Base-by-base conservation (phyloP, 2,113 vertebrate species). In the Plotosus lineatus region DNA sequence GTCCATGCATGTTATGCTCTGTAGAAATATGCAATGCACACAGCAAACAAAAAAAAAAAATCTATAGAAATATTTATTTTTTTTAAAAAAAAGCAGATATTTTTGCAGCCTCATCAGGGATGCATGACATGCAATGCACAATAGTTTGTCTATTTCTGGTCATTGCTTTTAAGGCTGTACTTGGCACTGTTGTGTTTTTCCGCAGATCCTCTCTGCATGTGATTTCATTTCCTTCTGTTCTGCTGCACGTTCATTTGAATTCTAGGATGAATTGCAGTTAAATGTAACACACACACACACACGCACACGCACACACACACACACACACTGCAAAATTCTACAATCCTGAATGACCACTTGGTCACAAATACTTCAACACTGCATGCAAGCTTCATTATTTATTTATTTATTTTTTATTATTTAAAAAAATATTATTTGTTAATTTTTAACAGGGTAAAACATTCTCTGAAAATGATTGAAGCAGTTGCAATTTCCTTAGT, bases 121-220 rank as follows among this genome's bases (percentile, higher is more conserved):
- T 78, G 19, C 61, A 53, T 36, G 33, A 51, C 71, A 75, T 78
- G 19, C 33, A 61, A 31, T 80, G 80, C 61, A 83, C 85, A 80
- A 7, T 31, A 76, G 50, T 79, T 11, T 38, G 48, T 74, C 33
- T 53, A 79, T 28, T 75, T 40, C 60, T 71, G 50, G 28, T 56
- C 11, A 17, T 55, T 6, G 51, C 10, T 46, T 85, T 51, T 77
- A 33, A 33, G n/a, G 42, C 50, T 71, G 80, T 79, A 83, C 36
- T 75, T 75, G 36, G 21, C 73, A 75, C 73, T 75, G 73, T 75
- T 56, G 73, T 75, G 73, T 75, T 75, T 75, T 75, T 56, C 51
- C 51, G 56, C 73, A 56, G 73, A 75, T 55, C 72, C 21, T 75
- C 51, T 40, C 33, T 0, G 36, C 50, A 56, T 55, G 50, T 53